Evolutionary conservation across 2,888 invertebrate species (phyloP).

Genomic region (Conchocele bisecta): DNA sequence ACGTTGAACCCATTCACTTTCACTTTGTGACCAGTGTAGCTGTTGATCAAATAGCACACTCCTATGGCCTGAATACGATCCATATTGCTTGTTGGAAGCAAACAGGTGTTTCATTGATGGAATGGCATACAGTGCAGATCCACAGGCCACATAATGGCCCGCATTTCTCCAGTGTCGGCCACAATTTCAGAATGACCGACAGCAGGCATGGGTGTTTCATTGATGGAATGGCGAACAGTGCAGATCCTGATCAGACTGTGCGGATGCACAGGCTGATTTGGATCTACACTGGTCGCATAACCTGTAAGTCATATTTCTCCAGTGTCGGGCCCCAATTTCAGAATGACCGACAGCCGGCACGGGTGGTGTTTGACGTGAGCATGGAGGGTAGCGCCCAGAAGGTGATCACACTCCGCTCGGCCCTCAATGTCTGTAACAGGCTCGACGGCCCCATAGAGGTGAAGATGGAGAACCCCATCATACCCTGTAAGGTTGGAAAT

Average conservation of each 20-base stretch:
- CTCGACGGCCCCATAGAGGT: conserved; percentile 84
- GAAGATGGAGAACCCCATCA: conserved; percentile 85
- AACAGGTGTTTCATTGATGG: no score
- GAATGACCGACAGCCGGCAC: conserved; percentile 85
- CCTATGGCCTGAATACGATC: no score
- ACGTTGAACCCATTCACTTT: no score
- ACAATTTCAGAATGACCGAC: neutral
- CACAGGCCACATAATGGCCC: neutral
- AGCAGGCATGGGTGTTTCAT: no score
- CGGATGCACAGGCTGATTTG: no score
- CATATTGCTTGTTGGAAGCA: no score
- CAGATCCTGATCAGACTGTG: no score
- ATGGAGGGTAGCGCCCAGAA: conserved; percentile 97
- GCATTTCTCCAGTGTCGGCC: neutral
- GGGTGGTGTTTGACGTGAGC: conserved; percentile 95
- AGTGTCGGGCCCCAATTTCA: neutral
- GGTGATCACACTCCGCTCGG: conserved; percentile 95
- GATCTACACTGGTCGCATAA: neutral
- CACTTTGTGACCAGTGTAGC: no score
- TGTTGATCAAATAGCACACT: no score
- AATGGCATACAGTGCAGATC: neutral
- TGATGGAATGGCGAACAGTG: no score
- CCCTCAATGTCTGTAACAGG: conserved; percentile 90
- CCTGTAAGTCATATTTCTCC: neutral
- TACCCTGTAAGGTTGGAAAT: conserved; percentile 70